Conservation (phyloP, 2,888 invertebrate genomes). For the Leptogaster cylindrica region DNA sequence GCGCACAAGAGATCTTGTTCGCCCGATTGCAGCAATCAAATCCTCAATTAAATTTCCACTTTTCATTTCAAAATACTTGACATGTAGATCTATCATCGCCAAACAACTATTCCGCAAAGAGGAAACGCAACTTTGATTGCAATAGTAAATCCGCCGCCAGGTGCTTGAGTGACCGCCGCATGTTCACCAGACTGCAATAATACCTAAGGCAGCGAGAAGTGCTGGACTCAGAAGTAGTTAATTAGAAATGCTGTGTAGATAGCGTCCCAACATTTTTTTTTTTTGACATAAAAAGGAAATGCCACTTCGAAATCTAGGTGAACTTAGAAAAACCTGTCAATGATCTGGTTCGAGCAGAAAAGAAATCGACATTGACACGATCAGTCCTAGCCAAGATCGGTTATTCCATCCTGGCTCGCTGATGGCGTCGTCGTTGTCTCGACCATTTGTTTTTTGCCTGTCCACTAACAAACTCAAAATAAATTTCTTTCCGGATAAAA, state of each 20-base stretch:
- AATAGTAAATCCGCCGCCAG: constrained; percentile 16
- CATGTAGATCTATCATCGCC: constrained; percentile 36
- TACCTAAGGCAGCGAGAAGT: constrained; percentile 23
- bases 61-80: constrained; percentile 35
- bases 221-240: constrained; percentile 15
- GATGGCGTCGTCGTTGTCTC: background rate
- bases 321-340: constrained; percentile 40
- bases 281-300: constrained; percentile 6
- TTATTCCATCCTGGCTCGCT: background rate
- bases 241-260: constrained; percentile 40
- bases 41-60: constrained; percentile 37
- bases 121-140: constrained; percentile 20
- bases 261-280: background rate
- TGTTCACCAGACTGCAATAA: constrained; percentile 11
- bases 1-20: constrained; percentile 24
- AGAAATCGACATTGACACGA: constrained; percentile 38
- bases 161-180: constrained; percentile 24
- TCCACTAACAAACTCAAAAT: background rate
- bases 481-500: background rate
- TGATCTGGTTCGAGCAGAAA: constrained; percentile 26
- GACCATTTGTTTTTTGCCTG: background rate
- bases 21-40: constrained; percentile 30
- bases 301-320: constrained; percentile 33
- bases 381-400: constrained; percentile 1
- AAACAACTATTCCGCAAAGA: constrained; percentile 19